phyloP scores from a whole-genome alignment of 2,888 invertebrate genomes.

The Mellilla xanthometata region DNA sequence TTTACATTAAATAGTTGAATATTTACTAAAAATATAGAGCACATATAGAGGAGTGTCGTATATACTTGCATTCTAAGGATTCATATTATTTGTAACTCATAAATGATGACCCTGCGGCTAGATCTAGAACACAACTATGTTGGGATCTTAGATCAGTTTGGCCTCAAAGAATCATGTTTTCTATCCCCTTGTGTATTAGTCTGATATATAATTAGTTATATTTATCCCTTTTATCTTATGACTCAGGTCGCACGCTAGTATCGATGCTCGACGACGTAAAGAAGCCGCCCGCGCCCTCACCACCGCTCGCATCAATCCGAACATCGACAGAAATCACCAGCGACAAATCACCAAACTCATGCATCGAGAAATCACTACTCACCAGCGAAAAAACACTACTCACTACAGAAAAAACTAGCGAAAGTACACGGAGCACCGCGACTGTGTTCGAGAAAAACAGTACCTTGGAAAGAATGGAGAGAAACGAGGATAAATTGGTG shows the following conservation, averaged over 20 bases:
- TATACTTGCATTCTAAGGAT: too few species aligned
- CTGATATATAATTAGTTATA: too few species aligned
- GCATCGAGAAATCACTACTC: constrained; percentile 35
- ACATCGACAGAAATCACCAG: constrained; percentile 35
- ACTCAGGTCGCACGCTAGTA: constrained; percentile 67
- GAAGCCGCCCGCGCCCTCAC: constrained; percentile 56
- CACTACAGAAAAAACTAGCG: constrained; percentile 27
- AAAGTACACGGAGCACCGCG: constrained; percentile 35
- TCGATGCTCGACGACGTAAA: constrained; percentile 72
- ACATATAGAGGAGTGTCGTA: too few species aligned
- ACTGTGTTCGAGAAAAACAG: constrained; percentile 35
- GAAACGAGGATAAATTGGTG: constrained; percentile 41
- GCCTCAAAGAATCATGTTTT: too few species aligned
- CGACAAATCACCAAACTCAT: constrained; percentile 43
- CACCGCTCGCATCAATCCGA: constrained; percentile 43
- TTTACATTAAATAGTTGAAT: too few species aligned
- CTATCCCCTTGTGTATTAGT: too few species aligned
- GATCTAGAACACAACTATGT: too few species aligned
- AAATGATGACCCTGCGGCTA: too few species aligned
- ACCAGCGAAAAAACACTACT: constrained; percentile 35
- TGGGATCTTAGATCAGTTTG: too few species aligned
- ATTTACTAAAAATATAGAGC: too few species aligned
- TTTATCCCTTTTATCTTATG: too few species aligned
- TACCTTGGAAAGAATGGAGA: constrained; percentile 51
- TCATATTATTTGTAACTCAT: too few species aligned